These are phyloP conservation scores for Spinus pinus DNA, from an alignment of 2,797 vertebrate species.

Conservation along the genomic window DNA sequence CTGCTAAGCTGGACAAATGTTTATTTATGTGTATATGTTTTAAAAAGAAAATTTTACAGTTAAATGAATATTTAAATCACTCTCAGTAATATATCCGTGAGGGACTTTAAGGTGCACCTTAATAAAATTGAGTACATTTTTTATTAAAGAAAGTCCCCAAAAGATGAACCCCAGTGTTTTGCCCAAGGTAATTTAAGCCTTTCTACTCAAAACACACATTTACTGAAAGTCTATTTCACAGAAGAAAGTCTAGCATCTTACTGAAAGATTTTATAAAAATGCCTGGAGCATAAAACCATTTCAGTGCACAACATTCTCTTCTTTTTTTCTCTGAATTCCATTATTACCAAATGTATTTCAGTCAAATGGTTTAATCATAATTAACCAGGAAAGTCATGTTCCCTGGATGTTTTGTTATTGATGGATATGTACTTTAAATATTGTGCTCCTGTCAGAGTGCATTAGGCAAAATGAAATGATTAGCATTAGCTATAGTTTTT, in stretches of 20 bases:
- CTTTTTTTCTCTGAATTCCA: not conserved
- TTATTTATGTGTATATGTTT: not conserved
- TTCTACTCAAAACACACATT: conserved; percentile 10
- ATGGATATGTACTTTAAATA: conserved; percentile 40
- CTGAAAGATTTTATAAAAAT: conserved; percentile 15
- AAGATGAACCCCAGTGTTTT: not conserved
- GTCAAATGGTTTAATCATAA: conserved; percentile 25
- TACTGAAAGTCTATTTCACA: conserved; percentile 25
- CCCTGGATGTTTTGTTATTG: conserved; percentile 29
- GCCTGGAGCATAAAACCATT: conserved; percentile 41
- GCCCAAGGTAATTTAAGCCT: not conserved
- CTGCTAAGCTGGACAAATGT: not conserved
- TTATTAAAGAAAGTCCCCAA: not conserved
- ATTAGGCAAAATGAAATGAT: conserved; percentile 28
- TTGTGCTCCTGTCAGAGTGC: conserved; percentile 43
- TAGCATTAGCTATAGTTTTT: not conserved
- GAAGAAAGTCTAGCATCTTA: conserved; percentile 20
- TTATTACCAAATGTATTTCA: conserved; percentile 39
- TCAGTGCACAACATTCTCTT: not conserved
- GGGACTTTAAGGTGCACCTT: not conserved
- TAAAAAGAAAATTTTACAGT: not conserved
- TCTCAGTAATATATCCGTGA: not conserved
- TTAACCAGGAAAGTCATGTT: not conserved
- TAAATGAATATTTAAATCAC: not conserved
- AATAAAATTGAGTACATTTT: not conserved